phyloP scores from a whole-genome alignment of 2,113 vertebrate genomes.

The Mesoclemmys tuberculata region DNA sequence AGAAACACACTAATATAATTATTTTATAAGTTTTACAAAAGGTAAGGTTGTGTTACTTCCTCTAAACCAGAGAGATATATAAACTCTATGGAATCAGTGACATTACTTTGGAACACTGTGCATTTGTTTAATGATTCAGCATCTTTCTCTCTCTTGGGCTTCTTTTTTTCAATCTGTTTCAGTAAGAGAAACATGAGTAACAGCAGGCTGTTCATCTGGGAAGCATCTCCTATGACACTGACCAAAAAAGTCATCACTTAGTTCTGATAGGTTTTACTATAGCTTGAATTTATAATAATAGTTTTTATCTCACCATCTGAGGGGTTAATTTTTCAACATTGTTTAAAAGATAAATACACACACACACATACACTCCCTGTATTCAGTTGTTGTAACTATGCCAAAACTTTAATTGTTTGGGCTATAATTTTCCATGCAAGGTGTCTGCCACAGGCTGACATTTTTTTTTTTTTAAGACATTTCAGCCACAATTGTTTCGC shows the following conservation, averaged over 20 bases:
- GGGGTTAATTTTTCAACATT: not conserved
- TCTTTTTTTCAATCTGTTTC: conserved; percentile 60
- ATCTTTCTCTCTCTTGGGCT: conserved; percentile 33
- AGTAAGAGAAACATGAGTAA: conserved; percentile 38
- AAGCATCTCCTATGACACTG: conserved; percentile 34
- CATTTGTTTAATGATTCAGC: conserved; percentile 44
- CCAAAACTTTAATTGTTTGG: not conserved
- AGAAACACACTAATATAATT: not conserved
- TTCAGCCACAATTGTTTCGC: not conserved
- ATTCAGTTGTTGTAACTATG: not conserved
- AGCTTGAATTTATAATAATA: not conserved
- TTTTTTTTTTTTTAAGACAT: conserved; percentile 3
- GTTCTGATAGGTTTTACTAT: conserved; percentile 37
- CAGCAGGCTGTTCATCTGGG: conserved; percentile 55
- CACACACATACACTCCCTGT: not conserved
- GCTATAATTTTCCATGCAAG: conserved; percentile 20
- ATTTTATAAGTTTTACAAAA: not conserved
- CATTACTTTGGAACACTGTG: not conserved
- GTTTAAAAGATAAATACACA: not conserved
- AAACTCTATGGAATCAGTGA: not conserved
- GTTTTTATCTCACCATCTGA: not conserved
- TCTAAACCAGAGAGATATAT: not conserved
- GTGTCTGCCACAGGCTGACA: conserved; percentile 14
- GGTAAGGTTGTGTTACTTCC: not conserved
- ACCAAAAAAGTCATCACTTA: conserved; percentile 55